A percentile compares a stretch with the other conserved stretches of the same genome.
phyloP scores from a whole-genome alignment of 2,113 vertebrate species.

The Perca fluviatilis region DNA sequence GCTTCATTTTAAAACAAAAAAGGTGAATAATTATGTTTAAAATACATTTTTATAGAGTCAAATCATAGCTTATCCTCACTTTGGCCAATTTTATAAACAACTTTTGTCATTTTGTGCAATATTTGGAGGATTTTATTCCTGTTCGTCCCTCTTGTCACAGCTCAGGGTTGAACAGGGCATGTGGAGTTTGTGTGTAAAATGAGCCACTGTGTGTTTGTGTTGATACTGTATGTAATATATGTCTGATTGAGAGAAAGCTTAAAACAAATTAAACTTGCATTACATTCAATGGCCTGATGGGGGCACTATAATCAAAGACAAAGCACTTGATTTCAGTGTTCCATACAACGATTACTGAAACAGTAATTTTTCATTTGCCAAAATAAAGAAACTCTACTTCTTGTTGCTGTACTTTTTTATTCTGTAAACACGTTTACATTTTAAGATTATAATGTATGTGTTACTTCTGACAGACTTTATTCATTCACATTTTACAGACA shows the following conservation, averaged over 20 bases:
- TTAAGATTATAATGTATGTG: neutral
- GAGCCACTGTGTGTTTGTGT: slow-evolving; percentile 60
- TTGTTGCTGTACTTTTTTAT: slow-evolving; percentile 31
- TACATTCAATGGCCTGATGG: slow-evolving; percentile 19
- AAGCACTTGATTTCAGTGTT: slow-evolving; percentile 1
- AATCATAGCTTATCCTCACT: slow-evolving; percentile 71
- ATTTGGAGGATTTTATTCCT: slow-evolving; percentile 45
- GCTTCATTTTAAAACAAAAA: slow-evolving; percentile 84
- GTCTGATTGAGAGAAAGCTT: slow-evolving; percentile 37
- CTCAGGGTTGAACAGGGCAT: slow-evolving; percentile 17
- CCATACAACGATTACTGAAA: slow-evolving; percentile 18
- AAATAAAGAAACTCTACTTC: slow-evolving; percentile 62
- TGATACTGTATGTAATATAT: slow-evolving; percentile 42
- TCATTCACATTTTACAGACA: neutral
- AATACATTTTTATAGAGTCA: slow-evolving; percentile 67
- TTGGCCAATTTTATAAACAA: slow-evolving; percentile 74
- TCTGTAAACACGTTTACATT: neutral
- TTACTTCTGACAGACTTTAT: neutral
- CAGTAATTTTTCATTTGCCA: slow-evolving; percentile 54
- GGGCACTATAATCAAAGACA: slow-evolving; percentile 37
- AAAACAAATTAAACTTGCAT: slow-evolving; percentile 21
- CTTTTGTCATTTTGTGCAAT: slow-evolving; percentile 77
- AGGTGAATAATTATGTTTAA: slow-evolving; percentile 50
- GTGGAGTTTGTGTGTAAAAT: slow-evolving; percentile 46
- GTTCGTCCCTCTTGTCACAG: slow-evolving; percentile 38